phyloP scores from a whole-genome alignment of 2,888 invertebrate genomes.

The Conistra vaccinii region DNA sequence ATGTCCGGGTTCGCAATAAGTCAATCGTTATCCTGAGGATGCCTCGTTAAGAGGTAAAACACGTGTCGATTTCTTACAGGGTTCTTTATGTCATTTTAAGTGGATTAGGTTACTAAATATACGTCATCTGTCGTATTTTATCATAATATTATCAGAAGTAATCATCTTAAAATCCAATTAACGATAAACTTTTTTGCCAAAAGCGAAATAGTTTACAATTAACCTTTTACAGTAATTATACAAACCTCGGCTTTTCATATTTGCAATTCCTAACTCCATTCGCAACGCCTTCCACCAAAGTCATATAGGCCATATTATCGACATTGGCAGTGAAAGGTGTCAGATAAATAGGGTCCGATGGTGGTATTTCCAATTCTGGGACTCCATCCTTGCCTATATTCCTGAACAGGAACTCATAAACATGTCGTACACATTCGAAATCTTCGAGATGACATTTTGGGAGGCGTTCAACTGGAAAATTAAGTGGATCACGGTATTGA shows the following conservation, averaged over 20 bases:
- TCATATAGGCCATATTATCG: slow-evolving; percentile 68
- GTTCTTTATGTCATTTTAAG: too few species aligned
- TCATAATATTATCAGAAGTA: background rate
- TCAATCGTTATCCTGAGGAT: too few species aligned
- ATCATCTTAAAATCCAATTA: background rate
- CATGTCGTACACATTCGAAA: slow-evolving; percentile 66
- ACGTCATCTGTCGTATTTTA: too few species aligned
- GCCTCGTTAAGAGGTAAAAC: too few species aligned
- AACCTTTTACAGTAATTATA: background rate
- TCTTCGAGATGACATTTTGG: slow-evolving; percentile 73
- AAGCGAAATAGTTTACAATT: background rate
- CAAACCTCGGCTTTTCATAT: slow-evolving; percentile 68
- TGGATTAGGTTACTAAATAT: too few species aligned
- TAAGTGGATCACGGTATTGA: background rate
- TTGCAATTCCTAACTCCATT: slow-evolving; percentile 74
- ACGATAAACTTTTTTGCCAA: background rate
- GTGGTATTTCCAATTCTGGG: slow-evolving; percentile 70
- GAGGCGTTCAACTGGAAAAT: slow-evolving; percentile 69
- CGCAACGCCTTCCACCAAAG: slow-evolving; percentile 72
- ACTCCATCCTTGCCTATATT: slow-evolving; percentile 70
- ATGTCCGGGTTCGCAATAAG: too few species aligned
- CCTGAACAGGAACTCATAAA: slow-evolving; percentile 62
- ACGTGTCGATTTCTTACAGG: too few species aligned
- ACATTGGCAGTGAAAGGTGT: slow-evolving; percentile 67
- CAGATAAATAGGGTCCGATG: slow-evolving; percentile 74